phyloP scores from a whole-genome alignment of 30 jellyfish, hydroid and myxozoan genomes.

The Chrysaora quinquecirrha region DNA sequence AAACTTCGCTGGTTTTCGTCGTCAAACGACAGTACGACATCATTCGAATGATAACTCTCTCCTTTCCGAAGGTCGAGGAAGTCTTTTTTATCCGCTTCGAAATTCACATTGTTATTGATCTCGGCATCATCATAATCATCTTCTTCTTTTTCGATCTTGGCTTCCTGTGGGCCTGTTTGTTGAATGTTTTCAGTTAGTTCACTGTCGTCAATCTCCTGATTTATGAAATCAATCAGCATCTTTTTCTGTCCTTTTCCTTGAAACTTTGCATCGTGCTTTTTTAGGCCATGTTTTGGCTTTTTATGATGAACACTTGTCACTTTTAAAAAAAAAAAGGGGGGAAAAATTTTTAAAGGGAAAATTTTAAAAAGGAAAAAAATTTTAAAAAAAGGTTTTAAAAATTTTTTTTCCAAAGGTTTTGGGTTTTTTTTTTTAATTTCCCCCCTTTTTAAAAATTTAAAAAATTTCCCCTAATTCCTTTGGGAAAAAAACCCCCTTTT shows the following conservation, averaged over 20 bases:
- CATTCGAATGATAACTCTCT: slow-evolving; percentile 30
- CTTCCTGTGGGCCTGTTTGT: neutral
- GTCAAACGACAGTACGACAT: slow-evolving; percentile 45
- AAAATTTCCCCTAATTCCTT: no score
- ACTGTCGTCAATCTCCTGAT: neutral
- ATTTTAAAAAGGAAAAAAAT: no score
- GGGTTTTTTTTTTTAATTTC: no score
- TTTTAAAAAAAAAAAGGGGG: no score
- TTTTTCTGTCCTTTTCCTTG: neutral
- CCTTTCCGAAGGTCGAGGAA: slow-evolving; percentile 51
- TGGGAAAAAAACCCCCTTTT: no score
- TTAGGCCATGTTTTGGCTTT: no score
- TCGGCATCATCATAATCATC: slow-evolving; percentile 61
- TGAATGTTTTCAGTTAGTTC: neutral
- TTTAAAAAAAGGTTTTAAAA: no score
- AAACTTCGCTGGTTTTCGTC: slow-evolving; percentile 22
- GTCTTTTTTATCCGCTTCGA: slow-evolving; percentile 45
- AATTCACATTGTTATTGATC: slow-evolving; percentile 32
- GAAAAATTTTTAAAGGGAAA: no score
- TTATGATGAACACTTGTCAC: no score
- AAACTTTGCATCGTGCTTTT: neutral
- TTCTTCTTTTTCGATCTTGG: slow-evolving; percentile 54
- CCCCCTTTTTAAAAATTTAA: no score
- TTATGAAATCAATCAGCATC: neutral
- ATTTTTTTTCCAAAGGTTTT: no score